Conservation (phyloP, 2,113 vertebrate genomes). For the Cavia aperea region DNA sequence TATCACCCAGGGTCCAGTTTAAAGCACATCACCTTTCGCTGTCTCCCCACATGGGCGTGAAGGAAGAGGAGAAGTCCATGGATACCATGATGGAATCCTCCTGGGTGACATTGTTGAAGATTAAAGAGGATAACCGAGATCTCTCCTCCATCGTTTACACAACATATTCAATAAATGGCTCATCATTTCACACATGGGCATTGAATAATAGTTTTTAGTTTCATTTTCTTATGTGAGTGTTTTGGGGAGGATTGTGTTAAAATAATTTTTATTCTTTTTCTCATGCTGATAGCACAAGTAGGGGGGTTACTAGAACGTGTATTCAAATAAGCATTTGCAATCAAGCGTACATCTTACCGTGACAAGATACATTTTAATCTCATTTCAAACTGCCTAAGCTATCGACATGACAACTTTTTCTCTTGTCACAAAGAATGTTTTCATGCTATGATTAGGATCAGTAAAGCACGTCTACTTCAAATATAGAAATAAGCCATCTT, state of each 20-base stretch:
- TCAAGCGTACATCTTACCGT: neutral
- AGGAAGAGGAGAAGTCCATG: too few relatives aligned
- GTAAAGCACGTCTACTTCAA: neutral
- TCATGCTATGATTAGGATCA: neutral
- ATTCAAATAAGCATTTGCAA: constrained; percentile 41
- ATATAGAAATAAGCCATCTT: neutral
- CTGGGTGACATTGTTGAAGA: neutral
- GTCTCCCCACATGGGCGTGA: neutral
- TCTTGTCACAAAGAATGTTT: neutral
- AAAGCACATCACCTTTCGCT: neutral
- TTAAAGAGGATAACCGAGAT: neutral
- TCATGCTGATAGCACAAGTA: neutral
- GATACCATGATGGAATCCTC: too few relatives aligned
- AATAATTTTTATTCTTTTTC: constrained; percentile 1
- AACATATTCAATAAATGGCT: neutral
- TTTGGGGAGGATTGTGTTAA: neutral
- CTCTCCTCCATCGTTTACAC: neutral
- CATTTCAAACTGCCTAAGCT: constrained; percentile 22
- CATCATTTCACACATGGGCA: neutral
- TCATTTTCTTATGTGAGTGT: neutral
- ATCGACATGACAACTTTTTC: neutral
- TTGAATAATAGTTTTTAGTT: neutral
- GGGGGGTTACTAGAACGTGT: neutral
- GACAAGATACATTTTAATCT: constrained; percentile 29
- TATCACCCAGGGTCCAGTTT: neutral